Conservation (phyloP, 1,140 invertebrate species). For the Condylostylus longicornis region DNA sequence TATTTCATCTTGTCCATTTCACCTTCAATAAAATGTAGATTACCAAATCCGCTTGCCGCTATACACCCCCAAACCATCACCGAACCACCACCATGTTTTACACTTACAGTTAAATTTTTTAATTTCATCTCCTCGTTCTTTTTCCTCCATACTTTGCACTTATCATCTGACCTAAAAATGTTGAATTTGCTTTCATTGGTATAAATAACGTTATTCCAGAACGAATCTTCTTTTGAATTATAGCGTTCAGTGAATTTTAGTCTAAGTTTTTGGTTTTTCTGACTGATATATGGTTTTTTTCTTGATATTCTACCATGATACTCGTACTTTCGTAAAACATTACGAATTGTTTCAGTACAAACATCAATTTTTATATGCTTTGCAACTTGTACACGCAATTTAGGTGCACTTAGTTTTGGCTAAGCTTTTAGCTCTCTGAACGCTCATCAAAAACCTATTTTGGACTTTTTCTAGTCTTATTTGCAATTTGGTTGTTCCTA, state of each 20-base stretch:
- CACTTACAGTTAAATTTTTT: conserved; percentile 15
- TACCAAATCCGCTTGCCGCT: conserved; percentile 12
- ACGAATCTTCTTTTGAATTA: conserved; percentile 1
- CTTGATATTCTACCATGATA: conserved; percentile 1
- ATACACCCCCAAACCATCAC: conserved; percentile 29
- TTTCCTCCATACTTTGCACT: conserved; percentile 5
- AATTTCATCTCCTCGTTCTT: conserved; percentile 5
- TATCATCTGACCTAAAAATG: conserved; percentile 8
- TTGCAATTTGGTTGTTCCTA: too few species aligned
- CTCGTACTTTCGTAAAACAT: background rate
- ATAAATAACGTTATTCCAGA: conserved; percentile 12
- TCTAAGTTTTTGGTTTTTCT: conserved; percentile 4
- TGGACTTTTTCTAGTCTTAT: too few species aligned
- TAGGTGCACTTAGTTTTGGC: too few species aligned
- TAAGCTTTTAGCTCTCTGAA: too few species aligned
- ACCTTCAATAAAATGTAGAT: conserved; percentile 14
- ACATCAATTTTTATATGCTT: too few species aligned
- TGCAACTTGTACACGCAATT: too few species aligned
- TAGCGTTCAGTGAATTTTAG: conserved; percentile 11
- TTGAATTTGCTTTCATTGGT: conserved; percentile 17
- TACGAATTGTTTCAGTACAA: conserved; percentile 2
- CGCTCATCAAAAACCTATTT: too few species aligned
- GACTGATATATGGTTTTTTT: conserved; percentile 4
- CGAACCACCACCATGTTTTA: conserved; percentile 26
- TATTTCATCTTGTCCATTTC: conserved; percentile 10